Base-by-base conservation (phyloP, 2,113 vertebrate genomes). In the Periophthalmodon schlosseri region DNA sequence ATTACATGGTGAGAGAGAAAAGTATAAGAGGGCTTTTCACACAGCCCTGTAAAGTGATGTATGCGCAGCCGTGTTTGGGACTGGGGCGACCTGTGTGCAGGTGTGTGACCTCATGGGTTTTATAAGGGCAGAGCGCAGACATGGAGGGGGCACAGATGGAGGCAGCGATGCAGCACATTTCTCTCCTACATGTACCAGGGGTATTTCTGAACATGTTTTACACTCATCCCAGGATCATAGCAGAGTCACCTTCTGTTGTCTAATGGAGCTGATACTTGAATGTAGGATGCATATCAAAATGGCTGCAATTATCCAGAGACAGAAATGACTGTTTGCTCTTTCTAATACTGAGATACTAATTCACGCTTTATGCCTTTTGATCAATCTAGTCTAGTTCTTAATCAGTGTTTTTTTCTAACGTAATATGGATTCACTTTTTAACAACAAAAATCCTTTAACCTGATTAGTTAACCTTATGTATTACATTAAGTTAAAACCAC, bases 91-190 rank as follows among this genome's bases (percentile, higher is more conserved):
- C 80, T 72, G 79, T 50, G 61, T 5, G 67, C 88, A 83, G 82
- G 75, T 87, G 86, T 57, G n/a, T 82, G 84, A 86, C 84, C 85
- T 61, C 12, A 2, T 2, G 49, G 64, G 56, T 84, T 86, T 90
- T 81, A 84, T 63, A 73, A 84, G 83, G 80, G 33, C 74, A 47
- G 1, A 68, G 76, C 79, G 79, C 79, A 79, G 79, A 79, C 24
- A n/a, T 69, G 74, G 79, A 64, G 71, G 72, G 70, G 70, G 73
- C 66, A 76, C 82, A 89, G 82, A 83, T 82, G 85, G 70, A 16
- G 12, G 54, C 74, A 75, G 70, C 69, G 75, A 76, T 39, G 46
- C 7, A 15, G 36, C 49, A 36, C 68, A 13, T 76, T 74, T 78
- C 34, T 52, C 50, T 61, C 47, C 60, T 1, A 49, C 16, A 18